Base-by-base conservation (phyloP, 37 sponge, comb jelly and placozoan genomes). In the Diacarnus erythraeanus region DNA sequence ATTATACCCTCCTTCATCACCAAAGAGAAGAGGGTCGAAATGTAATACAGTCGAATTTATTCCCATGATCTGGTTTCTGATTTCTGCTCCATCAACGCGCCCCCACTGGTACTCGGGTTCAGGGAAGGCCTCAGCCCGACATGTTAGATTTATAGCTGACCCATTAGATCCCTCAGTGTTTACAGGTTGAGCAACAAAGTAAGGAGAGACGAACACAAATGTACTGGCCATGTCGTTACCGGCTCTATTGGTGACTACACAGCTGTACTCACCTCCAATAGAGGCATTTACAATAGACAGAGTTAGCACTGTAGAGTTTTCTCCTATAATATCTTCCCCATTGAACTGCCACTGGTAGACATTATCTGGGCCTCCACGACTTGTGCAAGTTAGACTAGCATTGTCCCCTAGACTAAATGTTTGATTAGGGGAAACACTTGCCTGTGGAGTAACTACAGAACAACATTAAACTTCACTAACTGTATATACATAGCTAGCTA, bases 121-220 rank as follows among this genome's bases (percentile, higher is more conserved):
- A 3, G 74, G 74, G 74, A 74, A 74, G 12, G 31, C 33, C 33
- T 74, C 74, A 3, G 74, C 74, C 27, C 1, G 20, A 56, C 74
- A 74, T 2, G 2, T 54, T 0, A 74, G 42, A 22, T 2, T 51
- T 15, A 74, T 6, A 17, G 6, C 17, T 2, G 56, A 30, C 26
- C 74, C 74, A 51, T 74, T 74, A 12, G 33, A 30, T 25, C 43
- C 31, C 23, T 1, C 1, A 2, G 42, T 12, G 34, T 51, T 43
- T 1, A 5, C 56, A 18, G 74, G 74, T 31, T 74, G 57, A 23
- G 34, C 26, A 5, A 54, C 27, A 18, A 74, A 47, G 34, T 54
- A 30, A 10, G 74, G 74, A 0, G 30, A 1, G 23, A 74, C 57
- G 31, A 27, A 25, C 20, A 74, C 34, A 29, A 27, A 31, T 12